Base-by-base conservation (phyloP, 2,888 invertebrate genomes). In the Hyles lineata region DNA sequence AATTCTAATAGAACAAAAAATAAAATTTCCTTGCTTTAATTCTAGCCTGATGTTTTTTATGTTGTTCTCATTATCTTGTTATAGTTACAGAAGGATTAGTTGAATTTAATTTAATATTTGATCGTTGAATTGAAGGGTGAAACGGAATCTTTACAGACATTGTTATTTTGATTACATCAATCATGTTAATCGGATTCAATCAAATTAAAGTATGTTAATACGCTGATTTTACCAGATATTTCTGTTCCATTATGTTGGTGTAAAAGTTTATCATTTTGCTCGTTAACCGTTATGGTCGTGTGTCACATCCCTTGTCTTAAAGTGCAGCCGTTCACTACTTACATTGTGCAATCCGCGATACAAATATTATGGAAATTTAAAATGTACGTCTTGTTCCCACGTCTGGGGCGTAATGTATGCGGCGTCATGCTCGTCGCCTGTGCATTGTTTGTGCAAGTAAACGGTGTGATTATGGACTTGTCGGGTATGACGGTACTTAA, bases 331-430 rank as follows among this genome's bases (percentile, higher is more conserved):
- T 78, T 86, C 82, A 80, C 81, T 76, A 60, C 75, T 23, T 59
- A 55, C 73, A 82, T 89, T 89, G 81, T 83, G 85, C 84, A 90
- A 91, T 86, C 82, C 83, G 84, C 62, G 89, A 89, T 90, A 91
- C 90, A 90, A 90, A 92, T 92, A 91, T 90, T 90, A 90, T 88
- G 89, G 88, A 91, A 85, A 92, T 91, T 89, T 91, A 79, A 89
- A 90, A 91, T 83, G 78, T 82, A 87, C 87, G 80, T 78, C 78
- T 80, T 77, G 84, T 86, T 93, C 92, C 91, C 92, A 92, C 91
- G 91, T 89, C 84, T 79, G 55, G 62, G 83, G 85, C 86, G 88
- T 90, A 88, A 89, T 89, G 84, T 86, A 89, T 90, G 88, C 89
- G 84, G 82, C 82, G 84, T 84, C 85, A 85, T 82, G 87, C 84